These are phyloP conservation scores for Helostoma temminkii DNA, from an alignment of 2,797 vertebrate species.

Conservation along the genomic window DNA sequence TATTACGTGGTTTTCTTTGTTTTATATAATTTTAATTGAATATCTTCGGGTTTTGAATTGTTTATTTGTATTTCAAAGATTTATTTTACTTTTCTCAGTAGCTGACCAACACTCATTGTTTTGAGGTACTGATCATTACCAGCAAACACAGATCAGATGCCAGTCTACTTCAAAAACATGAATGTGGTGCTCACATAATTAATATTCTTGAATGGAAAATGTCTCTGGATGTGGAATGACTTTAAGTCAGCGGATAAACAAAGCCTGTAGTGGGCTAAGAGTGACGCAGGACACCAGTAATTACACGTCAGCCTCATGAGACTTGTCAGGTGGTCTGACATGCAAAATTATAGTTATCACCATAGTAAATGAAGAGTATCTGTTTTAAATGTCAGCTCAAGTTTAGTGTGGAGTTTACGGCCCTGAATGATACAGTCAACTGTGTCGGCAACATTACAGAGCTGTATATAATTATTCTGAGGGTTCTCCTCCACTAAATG, in stretches of 20 bases:
- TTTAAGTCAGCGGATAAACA: neutral
- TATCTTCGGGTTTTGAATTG: neutral
- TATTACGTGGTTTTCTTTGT: too few relatives aligned
- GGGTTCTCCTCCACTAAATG: too few relatives aligned
- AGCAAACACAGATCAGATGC: too few relatives aligned
- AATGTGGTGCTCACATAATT: neutral
- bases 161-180: neutral
- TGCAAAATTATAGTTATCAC: constrained; percentile 7
- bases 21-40: too few relatives aligned
- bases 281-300: constrained; percentile 6
- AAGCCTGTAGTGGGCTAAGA: constrained; percentile 9
- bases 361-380: neutral
- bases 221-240: too few relatives aligned
- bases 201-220: neutral
- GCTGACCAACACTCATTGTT: neutral
- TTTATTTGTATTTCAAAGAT: neutral
- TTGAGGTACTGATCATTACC: too few relatives aligned
- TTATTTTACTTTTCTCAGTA: neutral
- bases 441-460: neutral
- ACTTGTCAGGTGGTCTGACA: constrained; percentile 1
- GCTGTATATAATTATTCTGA: neutral
- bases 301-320: constrained; percentile 12
- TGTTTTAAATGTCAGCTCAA: neutral
- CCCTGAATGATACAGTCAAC: neutral
- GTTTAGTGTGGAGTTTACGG: neutral